Evolutionary conservation across 2,113 vertebrate genomes (phyloP), one percentile per base, ranked within the genome.

Genomic region (Chloropsis hardwickii): DNA sequence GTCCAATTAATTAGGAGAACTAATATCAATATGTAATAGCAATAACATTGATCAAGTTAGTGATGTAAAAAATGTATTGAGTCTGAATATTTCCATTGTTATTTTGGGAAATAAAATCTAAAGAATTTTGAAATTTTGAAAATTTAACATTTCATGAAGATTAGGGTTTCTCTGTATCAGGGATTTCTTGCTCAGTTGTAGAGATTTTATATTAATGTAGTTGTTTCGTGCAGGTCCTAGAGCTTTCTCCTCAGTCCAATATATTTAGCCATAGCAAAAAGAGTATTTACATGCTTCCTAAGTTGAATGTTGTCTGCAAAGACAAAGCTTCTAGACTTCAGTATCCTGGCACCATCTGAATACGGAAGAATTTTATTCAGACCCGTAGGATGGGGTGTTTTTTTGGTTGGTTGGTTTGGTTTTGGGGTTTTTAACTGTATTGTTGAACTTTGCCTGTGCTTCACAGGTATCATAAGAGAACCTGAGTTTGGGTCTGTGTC

Each of bases 331-430:
- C 17, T 29, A 48, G 29, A 33, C 31, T 57, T 76, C 31, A 71
- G 31, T 24, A 40, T 14, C 7, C 13, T 28, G 28, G 23, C 0
- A 0, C 60, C 24, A 35, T 60, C 25, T 61, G 27, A 76, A 47
- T 39, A 18, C 15, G 25, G 29, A 35, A 79, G 13, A 21, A 35
- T 51, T 86, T 82, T 83, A 22, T 31, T 80, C 11, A 66, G 42
- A 80, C 28, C 12, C 3, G 0, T 50, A 6, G 16, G 9, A 14
- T 64, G 35, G 9, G 15, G 1, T 1, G 0, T 25, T 57, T 67
- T 6, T n/a, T n/a, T n/a, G n/a, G 7, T 66, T 65, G 66, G 2
- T 44, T 72, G 23, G 5, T 47, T 84, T 50, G 16, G 6, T 10
- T 45, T 74, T 15, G 22, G 11, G 6, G 1, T 58, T 45, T 72